Evolutionary conservation across 2,888 invertebrate species (phyloP).

Genomic region (Dastarcus helophoroides): DNA sequence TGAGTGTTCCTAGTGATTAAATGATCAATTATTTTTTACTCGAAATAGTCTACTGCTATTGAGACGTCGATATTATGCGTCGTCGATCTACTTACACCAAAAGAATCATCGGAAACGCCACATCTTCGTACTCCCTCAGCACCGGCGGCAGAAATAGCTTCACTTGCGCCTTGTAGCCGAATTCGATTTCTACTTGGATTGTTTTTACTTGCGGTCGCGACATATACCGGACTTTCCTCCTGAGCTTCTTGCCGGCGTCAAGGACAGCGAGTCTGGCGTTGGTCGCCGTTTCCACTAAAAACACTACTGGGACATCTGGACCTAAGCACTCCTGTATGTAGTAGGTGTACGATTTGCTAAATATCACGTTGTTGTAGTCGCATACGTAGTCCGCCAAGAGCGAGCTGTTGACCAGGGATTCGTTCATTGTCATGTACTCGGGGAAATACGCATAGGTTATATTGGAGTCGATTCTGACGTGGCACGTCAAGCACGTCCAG

Average conservation of each 20-base stretch:
- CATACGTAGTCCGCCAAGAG: constrained; percentile 32
- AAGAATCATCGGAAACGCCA: constrained; percentile 68
- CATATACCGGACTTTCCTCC: constrained; percentile 50
- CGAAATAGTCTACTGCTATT: too few relatives aligned
- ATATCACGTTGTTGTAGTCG: constrained; percentile 52
- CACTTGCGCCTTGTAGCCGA: constrained; percentile 61
- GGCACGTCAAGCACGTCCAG: constrained; percentile 51
- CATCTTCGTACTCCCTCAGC: constrained; percentile 70
- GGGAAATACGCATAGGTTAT: constrained; percentile 30
- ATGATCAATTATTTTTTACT: too few relatives aligned
- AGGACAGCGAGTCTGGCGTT: constrained; percentile 52
- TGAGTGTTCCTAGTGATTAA: too few relatives aligned
- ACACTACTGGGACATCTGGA: constrained; percentile 56
- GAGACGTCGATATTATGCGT: too few relatives aligned
- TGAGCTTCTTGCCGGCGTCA: constrained; percentile 55
- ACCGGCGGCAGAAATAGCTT: constrained; percentile 72
- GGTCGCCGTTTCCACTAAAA: constrained; percentile 48
- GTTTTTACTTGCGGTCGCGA: constrained; percentile 68
- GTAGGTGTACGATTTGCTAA: constrained; percentile 44
- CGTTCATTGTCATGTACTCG: constrained; percentile 37
- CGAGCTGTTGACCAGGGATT: constrained; percentile 35
- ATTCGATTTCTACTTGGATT: constrained; percentile 49
- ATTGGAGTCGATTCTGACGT: constrained; percentile 33
- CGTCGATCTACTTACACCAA: constrained; percentile 60
- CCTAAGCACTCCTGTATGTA: constrained; percentile 71